Conservation (phyloP, 2,888 invertebrate genomes). For the Nemoura dubitans region DNA sequence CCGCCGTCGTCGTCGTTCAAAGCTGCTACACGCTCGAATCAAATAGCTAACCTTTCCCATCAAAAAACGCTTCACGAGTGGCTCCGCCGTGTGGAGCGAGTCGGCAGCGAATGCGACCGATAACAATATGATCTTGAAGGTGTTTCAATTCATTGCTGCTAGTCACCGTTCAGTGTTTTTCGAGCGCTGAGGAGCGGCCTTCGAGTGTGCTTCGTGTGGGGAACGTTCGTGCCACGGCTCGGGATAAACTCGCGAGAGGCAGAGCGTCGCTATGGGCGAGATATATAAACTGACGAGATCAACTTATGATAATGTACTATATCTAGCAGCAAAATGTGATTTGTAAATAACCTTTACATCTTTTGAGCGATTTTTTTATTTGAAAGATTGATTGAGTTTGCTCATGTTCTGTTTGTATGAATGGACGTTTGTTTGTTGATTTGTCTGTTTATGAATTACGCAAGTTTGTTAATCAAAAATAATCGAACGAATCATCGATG, state of each 20-base stretch:
- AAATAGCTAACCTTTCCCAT: background rate
- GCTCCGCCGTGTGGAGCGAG: background rate
- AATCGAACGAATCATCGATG: background rate
- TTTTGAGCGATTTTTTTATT: background rate
- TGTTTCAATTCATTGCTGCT: slow-evolving; percentile 1
- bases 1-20: background rate
- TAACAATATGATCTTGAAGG: slow-evolving; percentile 8
- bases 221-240: background rate
- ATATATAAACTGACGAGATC: background rate
- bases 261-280: background rate
- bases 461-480: slow-evolving; percentile 21
- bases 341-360: slow-evolving; percentile 10
- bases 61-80: background rate
- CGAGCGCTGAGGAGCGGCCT: background rate
- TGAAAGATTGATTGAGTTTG: slow-evolving; percentile 23
- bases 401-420: slow-evolving; percentile 40
- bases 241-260: background rate
- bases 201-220: background rate
- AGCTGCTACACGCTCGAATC: background rate
- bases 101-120: background rate
- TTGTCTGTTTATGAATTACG: slow-evolving; percentile 40
- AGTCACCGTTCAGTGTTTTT: background rate
- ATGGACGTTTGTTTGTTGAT: slow-evolving; percentile 40
- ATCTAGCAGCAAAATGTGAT: slow-evolving; percentile 33
- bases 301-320: background rate